These are phyloP conservation scores for Polyodon spathula DNA, from an alignment of 2,113 vertebrate genomes.

Conservation along the genomic window DNA sequence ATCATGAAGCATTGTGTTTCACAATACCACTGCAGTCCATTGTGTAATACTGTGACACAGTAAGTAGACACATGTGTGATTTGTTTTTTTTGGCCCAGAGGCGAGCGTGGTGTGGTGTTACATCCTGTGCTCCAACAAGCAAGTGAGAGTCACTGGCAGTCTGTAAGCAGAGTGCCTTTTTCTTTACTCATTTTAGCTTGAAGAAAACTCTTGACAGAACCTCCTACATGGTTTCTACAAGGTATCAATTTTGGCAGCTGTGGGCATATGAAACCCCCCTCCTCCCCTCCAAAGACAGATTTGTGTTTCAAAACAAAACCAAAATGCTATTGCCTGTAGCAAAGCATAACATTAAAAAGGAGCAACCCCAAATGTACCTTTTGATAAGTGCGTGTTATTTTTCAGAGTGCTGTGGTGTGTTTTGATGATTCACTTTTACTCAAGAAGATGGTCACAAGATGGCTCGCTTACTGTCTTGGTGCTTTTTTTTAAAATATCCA, in stretches of 20 bases:
- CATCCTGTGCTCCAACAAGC: neutral
- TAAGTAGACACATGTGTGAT: constrained; percentile 20
- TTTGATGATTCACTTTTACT: neutral
- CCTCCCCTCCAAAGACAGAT: neutral
- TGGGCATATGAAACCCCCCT: neutral
- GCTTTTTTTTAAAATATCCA: neutral
- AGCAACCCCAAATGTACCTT: neutral
- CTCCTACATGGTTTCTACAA: neutral
- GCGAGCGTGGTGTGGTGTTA: neutral
- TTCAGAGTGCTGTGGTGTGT: neutral
- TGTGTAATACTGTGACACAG: no score
- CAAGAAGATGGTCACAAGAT: neutral
- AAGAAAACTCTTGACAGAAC: neutral
- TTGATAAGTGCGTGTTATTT: neutral
- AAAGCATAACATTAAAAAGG: neutral
- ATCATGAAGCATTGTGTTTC: no score
- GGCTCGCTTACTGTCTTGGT: neutral
- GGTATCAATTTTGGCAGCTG: neutral
- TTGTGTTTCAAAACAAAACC: neutral
- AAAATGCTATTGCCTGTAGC: neutral
- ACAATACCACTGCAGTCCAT: no score
- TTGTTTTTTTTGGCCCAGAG: neutral
- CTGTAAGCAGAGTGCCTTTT: no score
- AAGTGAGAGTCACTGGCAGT: neutral
- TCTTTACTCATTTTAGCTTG: neutral